Evolutionary conservation across 2,113 vertebrate genomes (phyloP), one percentile per base, ranked within the genome.

Genomic region (Probosciger aterrimus): DNA sequence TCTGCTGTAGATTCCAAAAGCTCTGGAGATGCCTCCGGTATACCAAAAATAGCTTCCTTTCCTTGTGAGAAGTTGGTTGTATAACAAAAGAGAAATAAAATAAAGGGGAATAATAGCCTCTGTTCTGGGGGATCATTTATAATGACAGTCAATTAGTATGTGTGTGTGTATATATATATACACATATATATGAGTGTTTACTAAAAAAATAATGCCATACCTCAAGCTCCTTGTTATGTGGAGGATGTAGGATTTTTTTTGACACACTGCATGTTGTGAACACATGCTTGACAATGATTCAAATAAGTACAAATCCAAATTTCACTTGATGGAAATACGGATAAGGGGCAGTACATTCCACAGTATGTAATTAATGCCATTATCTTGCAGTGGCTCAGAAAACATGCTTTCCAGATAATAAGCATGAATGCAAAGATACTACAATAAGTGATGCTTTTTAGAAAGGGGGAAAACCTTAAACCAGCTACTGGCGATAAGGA

Each of bases 321-420:
- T 35, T 44, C 7, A 25, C 0, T 0, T n/a, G 47, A 28, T 80
- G 52, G 33, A 60, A 83, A 25, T 35, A 13, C 0, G 1, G 11
- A 17, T 83, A 47, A 91, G 20, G 33, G 33, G 10, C 17, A 41
- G 2, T 33, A 15, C 12, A 2, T 15, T 60, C 43, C 18, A 4
- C 5, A 19, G 18, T 11, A 20, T 69, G 7, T 90, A 76, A 60
- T 46, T 70, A 75, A 20, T 39, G 52, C 57, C 11, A 4, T 23
- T 18, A 9, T n/a, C 52, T 77, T 73, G 31, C 47, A 64, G 23
- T 50, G 75, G 35, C 64, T 69, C 27, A 19, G 33, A 53, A 44
- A 86, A 82, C 1, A 0, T 22, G 22, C 24, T 52, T 82, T 87
- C 8, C 52, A 31, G 18, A 12, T 76, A 53, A 24, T 35, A 46